phyloP scores from a whole-genome alignment of 2,888 invertebrate species.

The Chrysolina americana region DNA sequence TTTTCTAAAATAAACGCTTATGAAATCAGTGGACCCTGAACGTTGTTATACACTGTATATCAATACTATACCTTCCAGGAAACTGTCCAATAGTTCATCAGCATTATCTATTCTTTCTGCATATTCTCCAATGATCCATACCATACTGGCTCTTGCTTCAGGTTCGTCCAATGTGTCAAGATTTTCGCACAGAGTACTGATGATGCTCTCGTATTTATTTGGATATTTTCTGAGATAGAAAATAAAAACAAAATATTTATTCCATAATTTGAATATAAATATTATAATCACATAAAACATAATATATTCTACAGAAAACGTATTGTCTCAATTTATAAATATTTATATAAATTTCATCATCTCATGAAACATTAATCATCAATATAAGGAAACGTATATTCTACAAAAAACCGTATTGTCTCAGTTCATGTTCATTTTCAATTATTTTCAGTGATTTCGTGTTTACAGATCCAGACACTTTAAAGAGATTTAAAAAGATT shows the following conservation, averaged over 20 bases:
- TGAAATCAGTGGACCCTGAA: not conserved
- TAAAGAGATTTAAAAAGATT: no score
- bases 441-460: no score
- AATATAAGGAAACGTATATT: no score
- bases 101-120: slow-evolving; percentile 99
- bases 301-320: no score
- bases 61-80: slow-evolving; percentile 81
- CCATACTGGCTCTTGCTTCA: slow-evolving; percentile 99
- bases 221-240: slow-evolving; percentile 84
- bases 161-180: slow-evolving; percentile 98
- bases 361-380: no score
- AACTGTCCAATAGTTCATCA: slow-evolving; percentile 97
- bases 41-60: no score
- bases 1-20: not conserved
- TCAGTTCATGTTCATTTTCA: no score
- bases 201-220: slow-evolving; percentile 99
- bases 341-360: no score
- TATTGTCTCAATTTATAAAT: no score
- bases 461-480: no score
- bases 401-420: no score
- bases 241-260: not conserved
- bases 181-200: slow-evolving; percentile 98
- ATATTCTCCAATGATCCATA: slow-evolving; percentile 96
- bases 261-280: not conserved
- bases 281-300: no score